phyloP scores from a whole-genome alignment of 2,113 vertebrate species.

The Semicossyphus pulcher region DNA sequence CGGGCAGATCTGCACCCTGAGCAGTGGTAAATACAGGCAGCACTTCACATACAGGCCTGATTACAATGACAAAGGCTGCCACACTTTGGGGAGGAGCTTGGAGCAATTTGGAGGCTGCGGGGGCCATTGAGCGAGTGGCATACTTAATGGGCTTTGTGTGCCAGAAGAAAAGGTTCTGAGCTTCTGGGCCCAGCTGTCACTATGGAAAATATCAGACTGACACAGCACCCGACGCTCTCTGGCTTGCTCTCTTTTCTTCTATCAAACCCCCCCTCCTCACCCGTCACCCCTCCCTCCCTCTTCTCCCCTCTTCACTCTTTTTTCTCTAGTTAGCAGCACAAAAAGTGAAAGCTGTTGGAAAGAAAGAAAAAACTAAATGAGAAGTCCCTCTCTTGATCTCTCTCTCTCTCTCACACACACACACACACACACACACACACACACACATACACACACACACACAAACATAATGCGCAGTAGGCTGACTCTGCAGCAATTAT shows the following conservation, averaged over 20 bases:
- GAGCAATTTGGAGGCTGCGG: slow-evolving; percentile 86
- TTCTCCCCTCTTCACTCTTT: slow-evolving; percentile 42
- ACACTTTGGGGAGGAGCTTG: slow-evolving; percentile 94
- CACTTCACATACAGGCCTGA: slow-evolving; percentile 86
- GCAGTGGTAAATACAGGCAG: slow-evolving; percentile 87
- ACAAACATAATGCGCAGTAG: slow-evolving; percentile 63
- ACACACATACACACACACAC: slow-evolving; percentile 18
- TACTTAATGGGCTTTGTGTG: slow-evolving; percentile 95
- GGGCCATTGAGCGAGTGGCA: slow-evolving; percentile 90
- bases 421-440: slow-evolving; percentile 21
- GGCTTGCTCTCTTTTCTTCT: slow-evolving; percentile 72
- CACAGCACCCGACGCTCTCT: slow-evolving; percentile 78
- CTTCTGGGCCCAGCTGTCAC: slow-evolving; percentile 92
- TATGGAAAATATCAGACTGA: slow-evolving; percentile 87
- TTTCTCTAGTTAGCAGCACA: slow-evolving; percentile 77
- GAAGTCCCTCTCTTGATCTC: slow-evolving; percentile 72
- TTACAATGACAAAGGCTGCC: slow-evolving; percentile 95
- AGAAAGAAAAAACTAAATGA: slow-evolving; percentile 68
- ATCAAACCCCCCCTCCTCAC: slow-evolving; percentile 30
- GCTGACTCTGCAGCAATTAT: slow-evolving; percentile 81
- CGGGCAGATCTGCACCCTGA: slow-evolving; percentile 77
- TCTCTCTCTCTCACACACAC: slow-evolving; percentile 13
- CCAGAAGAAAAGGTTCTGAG: slow-evolving; percentile 83
- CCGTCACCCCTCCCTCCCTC: neutral
- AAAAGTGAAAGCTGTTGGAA: slow-evolving; percentile 77